phyloP scores from a whole-genome alignment of 1,140 invertebrate species.

The Formica selysi region DNA sequence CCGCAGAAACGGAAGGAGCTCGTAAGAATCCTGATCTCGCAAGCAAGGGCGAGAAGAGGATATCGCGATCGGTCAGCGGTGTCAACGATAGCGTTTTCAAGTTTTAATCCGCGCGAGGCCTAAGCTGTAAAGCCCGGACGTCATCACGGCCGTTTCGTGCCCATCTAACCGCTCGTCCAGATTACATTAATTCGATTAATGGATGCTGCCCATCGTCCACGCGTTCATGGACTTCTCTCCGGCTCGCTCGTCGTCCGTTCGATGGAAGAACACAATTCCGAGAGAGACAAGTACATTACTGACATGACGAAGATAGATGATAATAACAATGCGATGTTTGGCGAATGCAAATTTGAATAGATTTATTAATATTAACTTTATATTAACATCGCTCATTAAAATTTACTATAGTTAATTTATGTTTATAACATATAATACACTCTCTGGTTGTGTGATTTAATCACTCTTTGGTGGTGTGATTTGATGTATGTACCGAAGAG shows the following conservation, averaged over 20 bases:
- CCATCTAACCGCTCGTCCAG: constrained; percentile 63
- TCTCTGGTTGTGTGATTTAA: neutral
- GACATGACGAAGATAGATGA: neutral
- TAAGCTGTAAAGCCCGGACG: constrained; percentile 74
- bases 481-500: neutral
- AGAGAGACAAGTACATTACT: neutral
- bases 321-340: too few relatives aligned
- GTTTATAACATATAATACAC: constrained; percentile 18
- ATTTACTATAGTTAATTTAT: neutral
- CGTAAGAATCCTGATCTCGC: constrained; percentile 29
- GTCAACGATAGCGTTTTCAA: constrained; percentile 60
- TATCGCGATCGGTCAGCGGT: constrained; percentile 53
- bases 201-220: constrained; percentile 74
- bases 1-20: constrained; percentile 52
- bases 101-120: constrained; percentile 69
- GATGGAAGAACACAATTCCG: constrained; percentile 15
- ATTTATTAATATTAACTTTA: neutral
- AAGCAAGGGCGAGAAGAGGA: constrained; percentile 18
- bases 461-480: neutral
- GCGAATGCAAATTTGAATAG: neutral
- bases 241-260: neutral
- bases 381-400: neutral
- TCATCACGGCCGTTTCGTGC: constrained; percentile 74
- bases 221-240: constrained; percentile 23
- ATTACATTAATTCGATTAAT: constrained; percentile 77